These are phyloP conservation scores for Tragulus kanchil DNA, from an alignment of 2,113 vertebrate genomes.

Conservation along the genomic window DNA sequence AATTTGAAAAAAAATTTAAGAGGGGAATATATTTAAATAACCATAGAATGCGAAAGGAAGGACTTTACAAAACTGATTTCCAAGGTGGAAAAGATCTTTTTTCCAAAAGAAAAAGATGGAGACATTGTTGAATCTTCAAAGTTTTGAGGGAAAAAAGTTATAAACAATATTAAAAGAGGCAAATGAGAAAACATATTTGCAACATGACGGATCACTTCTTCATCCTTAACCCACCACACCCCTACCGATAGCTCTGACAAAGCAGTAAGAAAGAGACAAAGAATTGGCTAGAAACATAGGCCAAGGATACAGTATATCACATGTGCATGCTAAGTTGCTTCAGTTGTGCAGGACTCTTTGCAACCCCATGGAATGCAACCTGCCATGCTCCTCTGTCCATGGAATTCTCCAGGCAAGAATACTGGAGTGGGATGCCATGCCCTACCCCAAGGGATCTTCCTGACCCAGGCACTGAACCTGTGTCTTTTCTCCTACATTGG, in stretches of 20 bases:
- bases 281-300: background rate
- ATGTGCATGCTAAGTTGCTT: background rate
- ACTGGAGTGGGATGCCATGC: background rate
- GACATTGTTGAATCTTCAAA: background rate
- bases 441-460: background rate
- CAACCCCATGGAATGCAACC: background rate
- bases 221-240: background rate
- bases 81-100: background rate
- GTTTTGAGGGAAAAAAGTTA: background rate
- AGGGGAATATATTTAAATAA: slow-evolving; percentile 17
- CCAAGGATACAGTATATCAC: background rate
- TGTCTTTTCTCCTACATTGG: background rate
- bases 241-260: background rate
- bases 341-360: background rate
- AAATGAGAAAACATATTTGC: background rate
- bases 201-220: background rate
- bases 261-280: background rate
- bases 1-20: background rate
- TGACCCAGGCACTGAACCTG: accelerated
- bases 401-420: background rate
- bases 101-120: background rate
- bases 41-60: background rate
- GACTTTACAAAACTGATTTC: background rate
- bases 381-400: background rate
- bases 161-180: background rate